A percentile compares a stretch with the other conserved stretches of the same genome.
phyloP scores from a whole-genome alignment of 2,797 vertebrate species.

The Botia almorhae region DNA sequence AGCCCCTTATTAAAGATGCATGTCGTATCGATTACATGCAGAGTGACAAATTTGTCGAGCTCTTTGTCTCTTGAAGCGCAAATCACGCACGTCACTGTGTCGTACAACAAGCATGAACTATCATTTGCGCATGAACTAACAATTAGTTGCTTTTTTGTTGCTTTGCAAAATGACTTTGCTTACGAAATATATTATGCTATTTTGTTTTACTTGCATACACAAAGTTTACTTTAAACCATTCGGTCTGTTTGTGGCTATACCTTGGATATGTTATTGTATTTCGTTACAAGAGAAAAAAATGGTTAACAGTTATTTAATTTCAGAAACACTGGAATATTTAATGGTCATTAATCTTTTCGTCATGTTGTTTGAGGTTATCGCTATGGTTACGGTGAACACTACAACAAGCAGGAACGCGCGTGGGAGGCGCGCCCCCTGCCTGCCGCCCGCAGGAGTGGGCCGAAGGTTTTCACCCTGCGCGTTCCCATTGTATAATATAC shows the following conservation, averaged over 20 bases:
- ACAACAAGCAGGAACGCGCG: neutral
- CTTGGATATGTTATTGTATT: too few relatives aligned
- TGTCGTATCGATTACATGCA: slow-evolving; percentile 55
- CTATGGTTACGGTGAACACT: slow-evolving; percentile 24
- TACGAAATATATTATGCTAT: neutral
- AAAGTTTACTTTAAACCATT: too few relatives aligned
- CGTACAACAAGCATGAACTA: too few relatives aligned
- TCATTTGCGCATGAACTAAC: neutral
- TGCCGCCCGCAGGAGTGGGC: neutral
- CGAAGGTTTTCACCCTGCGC: neutral
- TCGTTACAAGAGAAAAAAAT: too few relatives aligned
- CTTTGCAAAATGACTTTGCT: neutral
- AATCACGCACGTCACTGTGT: slow-evolving; percentile 48
- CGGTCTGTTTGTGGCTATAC: too few relatives aligned
- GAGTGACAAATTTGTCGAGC: slow-evolving; percentile 43
- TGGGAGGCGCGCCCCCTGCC: slow-evolving; percentile 27
- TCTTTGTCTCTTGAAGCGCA: slow-evolving; percentile 37
- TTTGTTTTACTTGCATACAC: too few relatives aligned
- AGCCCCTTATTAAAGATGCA: slow-evolving; percentile 59
- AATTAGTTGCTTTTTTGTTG: neutral
- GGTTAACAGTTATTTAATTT: neutral
- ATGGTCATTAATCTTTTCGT: neutral
- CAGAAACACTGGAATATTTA: neutral
- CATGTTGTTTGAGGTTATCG: slow-evolving; percentile 14
- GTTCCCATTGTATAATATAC: neutral